A percentile compares a stretch with the other conserved stretches of the same genome.
These are phyloP conservation scores for Flexamia atlantica DNA, from an alignment of 2,888 invertebrate genomes.

Conservation along the genomic window DNA sequence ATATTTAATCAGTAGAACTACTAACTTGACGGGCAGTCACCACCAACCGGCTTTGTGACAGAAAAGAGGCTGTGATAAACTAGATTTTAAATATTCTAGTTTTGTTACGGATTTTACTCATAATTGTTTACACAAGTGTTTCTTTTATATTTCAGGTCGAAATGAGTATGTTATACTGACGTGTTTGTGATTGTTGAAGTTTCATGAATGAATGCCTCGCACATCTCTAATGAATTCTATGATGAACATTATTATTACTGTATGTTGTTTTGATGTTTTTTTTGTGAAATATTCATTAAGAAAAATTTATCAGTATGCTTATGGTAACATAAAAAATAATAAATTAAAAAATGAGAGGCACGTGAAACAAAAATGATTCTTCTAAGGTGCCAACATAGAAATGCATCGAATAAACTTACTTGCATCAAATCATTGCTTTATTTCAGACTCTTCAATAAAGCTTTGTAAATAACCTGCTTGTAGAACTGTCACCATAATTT, in stretches of 20 bases:
- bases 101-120: no score
- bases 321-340: neutral
- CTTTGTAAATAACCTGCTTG: conserved; percentile 23
- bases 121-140: no score
- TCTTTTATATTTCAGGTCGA: no score
- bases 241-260: neutral
- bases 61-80: neutral
- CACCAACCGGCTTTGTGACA: neutral
- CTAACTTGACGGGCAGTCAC: neutral
- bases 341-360: neutral
- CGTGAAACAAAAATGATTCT: neutral
- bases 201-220: neutral
- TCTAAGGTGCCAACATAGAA: conserved; percentile 29
- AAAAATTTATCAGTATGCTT: no score
- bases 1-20: neutral
- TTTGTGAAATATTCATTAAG: no score
- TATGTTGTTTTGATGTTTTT: no score
- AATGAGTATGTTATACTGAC: no score
- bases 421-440: neutral
- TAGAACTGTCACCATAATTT: neutral
- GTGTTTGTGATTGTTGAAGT: no score
- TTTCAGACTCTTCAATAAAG: neutral
- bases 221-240: neutral
- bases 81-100: neutral
- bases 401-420: conserved; percentile 16